These are phyloP conservation scores for Syrrhaptes paradoxus DNA, from an alignment of 2,113 vertebrate genomes.

Conservation along the genomic window DNA sequence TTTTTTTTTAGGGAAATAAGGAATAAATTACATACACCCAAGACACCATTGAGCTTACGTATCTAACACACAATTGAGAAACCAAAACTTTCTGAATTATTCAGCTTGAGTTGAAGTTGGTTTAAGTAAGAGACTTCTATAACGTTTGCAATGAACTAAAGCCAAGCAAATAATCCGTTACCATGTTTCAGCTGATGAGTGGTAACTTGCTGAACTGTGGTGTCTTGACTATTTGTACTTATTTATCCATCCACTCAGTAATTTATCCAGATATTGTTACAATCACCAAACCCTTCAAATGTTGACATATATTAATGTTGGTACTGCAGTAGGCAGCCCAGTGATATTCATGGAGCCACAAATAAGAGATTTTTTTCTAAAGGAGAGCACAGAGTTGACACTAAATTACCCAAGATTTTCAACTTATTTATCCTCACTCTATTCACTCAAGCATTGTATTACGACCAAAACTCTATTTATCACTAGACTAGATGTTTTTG, in stretches of 20 bases:
- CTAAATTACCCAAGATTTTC: background rate
- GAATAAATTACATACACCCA: background rate
- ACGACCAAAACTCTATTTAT: conserved; percentile 30
- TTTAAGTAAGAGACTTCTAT: background rate
- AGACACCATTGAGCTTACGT: background rate
- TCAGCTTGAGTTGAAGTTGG: background rate
- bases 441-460: background rate
- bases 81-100: background rate
- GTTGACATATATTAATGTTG: conserved; percentile 21
- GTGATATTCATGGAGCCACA: conserved; percentile 7
- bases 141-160: background rate
- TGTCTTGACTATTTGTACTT: background rate
- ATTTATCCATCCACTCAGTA: background rate
- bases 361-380: background rate
- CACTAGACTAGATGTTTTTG: conserved; percentile 2
- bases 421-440: background rate
- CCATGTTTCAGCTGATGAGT: background rate
- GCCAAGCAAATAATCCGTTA: background rate
- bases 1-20: background rate
- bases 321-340: background rate
- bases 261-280: background rate
- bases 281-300: background rate
- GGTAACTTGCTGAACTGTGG: background rate
- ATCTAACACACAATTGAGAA: background rate
- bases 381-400: background rate